Percentiles rank a stretch among this genome's conserved stretches.
Evolutionary conservation across 2,888 invertebrate species (phyloP).

Genomic region (Watsonalla binaria): DNA sequence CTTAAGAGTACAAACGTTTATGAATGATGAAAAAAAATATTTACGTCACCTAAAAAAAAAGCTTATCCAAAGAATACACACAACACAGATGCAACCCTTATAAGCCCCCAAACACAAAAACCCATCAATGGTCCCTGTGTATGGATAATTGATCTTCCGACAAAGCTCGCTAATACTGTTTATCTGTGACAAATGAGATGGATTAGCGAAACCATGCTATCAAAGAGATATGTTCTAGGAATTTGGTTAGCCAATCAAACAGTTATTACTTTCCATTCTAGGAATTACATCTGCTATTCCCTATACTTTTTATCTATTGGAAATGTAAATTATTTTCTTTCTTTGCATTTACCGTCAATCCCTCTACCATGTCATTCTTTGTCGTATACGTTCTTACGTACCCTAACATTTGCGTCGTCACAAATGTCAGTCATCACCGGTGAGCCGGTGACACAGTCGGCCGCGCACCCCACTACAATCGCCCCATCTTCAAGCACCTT

Average conservation of each 20-base stretch:
- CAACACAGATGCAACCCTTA: not conserved
- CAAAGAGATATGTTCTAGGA: too few relatives aligned
- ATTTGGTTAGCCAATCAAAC: too few relatives aligned
- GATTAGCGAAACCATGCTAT: not conserved
- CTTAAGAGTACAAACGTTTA: too few relatives aligned
- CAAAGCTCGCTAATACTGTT: slow-evolving; percentile 34
- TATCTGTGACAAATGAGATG: slow-evolving; percentile 41
- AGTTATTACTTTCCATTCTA: too few relatives aligned
- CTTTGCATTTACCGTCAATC: not conserved
- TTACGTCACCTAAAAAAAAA: not conserved
- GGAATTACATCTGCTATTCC: too few relatives aligned
- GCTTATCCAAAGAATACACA: not conserved
- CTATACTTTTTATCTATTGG: too few relatives aligned
- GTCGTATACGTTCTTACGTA: not conserved
- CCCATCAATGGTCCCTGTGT: slow-evolving; percentile 32
- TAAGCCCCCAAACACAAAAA: slow-evolving; percentile 22
- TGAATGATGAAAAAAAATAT: too few relatives aligned
- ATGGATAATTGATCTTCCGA: slow-evolving; percentile 24
- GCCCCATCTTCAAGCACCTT: slow-evolving; percentile 21
- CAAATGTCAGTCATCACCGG: slow-evolving; percentile 15
- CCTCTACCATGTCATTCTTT: not conserved
- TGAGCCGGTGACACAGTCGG: slow-evolving; percentile 57
- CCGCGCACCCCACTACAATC: slow-evolving; percentile 49
- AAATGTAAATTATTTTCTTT: too few relatives aligned
- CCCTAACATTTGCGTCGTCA: not conserved